Conservation (phyloP, 2,888 invertebrate genomes). For the Eristalis arbustorum region DNA sequence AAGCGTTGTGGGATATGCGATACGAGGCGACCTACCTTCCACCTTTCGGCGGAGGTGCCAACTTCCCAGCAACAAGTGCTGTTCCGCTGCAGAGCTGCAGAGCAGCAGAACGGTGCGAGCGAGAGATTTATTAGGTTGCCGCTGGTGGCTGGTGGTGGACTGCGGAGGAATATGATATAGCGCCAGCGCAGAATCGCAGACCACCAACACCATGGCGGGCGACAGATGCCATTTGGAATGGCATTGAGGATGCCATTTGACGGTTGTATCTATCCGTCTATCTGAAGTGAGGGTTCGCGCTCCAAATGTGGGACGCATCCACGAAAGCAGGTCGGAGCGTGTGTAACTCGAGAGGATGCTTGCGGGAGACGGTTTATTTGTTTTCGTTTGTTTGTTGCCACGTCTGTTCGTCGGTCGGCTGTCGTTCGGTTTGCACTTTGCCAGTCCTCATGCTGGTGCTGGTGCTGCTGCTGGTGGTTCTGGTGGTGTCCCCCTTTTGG, state of each 20-base stretch:
- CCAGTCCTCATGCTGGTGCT: conserved; percentile 14
- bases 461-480: neutral
- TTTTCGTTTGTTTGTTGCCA: conserved; percentile 13
- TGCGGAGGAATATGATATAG: conserved; percentile 61
- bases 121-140: conserved; percentile 44
- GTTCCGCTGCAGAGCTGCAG: conserved; percentile 46
- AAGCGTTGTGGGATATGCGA: conserved; percentile 64
- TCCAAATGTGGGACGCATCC: conserved; percentile 64
- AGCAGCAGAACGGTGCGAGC: conserved; percentile 10
- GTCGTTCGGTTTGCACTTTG: neutral
- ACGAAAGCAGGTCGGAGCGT: conserved; percentile 65
- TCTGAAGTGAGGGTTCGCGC: conserved; percentile 32
- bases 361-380: conserved; percentile 47
- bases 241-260: conserved; percentile 70
- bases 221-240: conserved; percentile 68
- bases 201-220: neutral
- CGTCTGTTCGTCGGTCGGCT: conserved; percentile 16
- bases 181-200: conserved; percentile 35
- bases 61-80: conserved; percentile 67
- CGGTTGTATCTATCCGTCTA: conserved; percentile 49
- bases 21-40: conserved; percentile 60
- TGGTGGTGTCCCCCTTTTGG: conserved; percentile 9
- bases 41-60: conserved; percentile 56
- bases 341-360: conserved; percentile 65
- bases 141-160: neutral